Conservation (phyloP, 2,888 invertebrate genomes). For the Tortrix viridana region DNA sequence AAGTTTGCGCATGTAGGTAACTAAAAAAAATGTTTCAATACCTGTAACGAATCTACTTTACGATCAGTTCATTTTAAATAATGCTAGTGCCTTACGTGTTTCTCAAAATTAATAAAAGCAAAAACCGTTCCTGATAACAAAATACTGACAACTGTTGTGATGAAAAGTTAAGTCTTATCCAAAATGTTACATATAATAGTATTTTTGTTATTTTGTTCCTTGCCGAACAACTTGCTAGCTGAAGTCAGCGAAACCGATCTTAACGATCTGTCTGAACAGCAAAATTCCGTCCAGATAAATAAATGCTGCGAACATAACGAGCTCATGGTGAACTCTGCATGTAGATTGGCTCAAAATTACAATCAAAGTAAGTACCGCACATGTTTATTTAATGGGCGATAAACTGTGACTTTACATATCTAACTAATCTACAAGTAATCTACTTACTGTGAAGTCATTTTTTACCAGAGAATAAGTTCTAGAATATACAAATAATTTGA, state of each 20-base stretch:
- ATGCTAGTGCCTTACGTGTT: conserved; percentile 29
- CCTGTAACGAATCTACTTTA: conserved; percentile 10
- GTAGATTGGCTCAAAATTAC: conserved; percentile 85
- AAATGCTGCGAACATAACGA: conserved; percentile 92
- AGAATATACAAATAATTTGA: too few relatives aligned
- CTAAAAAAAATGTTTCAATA: conserved; percentile 25
- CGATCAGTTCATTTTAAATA: conserved; percentile 22
- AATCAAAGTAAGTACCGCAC: conserved; percentile 78
- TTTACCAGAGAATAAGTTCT: too few relatives aligned
- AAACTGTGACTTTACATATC: not conserved
- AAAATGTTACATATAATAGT: conserved; percentile 66
- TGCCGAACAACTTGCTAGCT: conserved; percentile 46
- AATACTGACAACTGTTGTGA: conserved; percentile 25
- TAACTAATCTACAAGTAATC: not conserved
- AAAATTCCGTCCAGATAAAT: conserved; percentile 85
- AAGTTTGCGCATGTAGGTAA: too few relatives aligned
- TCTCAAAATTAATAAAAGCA: conserved; percentile 3
- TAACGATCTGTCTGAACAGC: conserved; percentile 75
- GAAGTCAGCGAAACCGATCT: conserved; percentile 70
- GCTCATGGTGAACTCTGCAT: conserved; percentile 87
- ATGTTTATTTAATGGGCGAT: conserved; percentile 4
- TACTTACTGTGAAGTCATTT: too few relatives aligned
- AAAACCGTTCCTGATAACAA: conserved; percentile 12
- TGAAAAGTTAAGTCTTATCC: conserved; percentile 33
- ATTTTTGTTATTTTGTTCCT: conserved; percentile 66